phyloP scores from a whole-genome alignment of 2,113 vertebrate species.

The Notothenia coriiceps region DNA sequence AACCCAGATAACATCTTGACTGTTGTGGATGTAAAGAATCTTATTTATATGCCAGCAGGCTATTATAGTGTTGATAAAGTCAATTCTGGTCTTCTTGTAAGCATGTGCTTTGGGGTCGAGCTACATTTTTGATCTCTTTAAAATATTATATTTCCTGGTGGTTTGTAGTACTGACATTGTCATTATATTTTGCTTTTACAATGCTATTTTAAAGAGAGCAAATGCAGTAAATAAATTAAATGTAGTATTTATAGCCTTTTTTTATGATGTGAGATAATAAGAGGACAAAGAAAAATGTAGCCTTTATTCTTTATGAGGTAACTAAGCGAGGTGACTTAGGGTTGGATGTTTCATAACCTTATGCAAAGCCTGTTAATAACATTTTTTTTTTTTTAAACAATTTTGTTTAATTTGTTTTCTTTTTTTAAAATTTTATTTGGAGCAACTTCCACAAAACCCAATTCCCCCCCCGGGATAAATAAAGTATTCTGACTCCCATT shows the following conservation, averaged over 20 bases:
- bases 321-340: too few species aligned
- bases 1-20: neutral
- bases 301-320: neutral
- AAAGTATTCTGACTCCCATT: too few species aligned
- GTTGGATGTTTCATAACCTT: neutral
- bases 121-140: neutral
- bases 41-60: too few species aligned
- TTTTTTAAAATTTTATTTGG: too few species aligned
- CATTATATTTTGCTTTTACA: neutral
- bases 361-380: neutral
- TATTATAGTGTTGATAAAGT: neutral
- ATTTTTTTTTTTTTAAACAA: too few species aligned
- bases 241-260: conserved; percentile 1
- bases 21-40: too few species aligned
- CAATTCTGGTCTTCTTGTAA: neutral
- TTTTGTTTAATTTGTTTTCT: too few species aligned
- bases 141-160: neutral
- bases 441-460: too few species aligned
- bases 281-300: neutral
- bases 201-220: too few species aligned
- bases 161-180: neutral
- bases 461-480: too few species aligned
- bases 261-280: neutral
- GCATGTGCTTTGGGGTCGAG: neutral
- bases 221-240: neutral